phyloP scores from a whole-genome alignment of 2,888 invertebrate species.

The Parthenolecanium corni region DNA sequence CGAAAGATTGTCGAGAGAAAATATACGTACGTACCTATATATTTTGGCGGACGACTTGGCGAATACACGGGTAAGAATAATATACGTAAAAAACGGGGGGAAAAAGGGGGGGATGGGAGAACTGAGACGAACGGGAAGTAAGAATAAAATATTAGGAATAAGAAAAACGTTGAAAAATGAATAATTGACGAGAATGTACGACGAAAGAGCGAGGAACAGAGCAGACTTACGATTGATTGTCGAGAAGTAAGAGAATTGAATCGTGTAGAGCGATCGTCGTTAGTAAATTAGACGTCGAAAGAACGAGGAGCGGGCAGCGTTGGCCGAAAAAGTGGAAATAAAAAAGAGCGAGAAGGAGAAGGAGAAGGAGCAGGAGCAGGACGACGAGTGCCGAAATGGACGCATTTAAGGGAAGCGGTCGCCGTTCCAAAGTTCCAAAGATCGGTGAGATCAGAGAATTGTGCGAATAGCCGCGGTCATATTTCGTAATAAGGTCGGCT shows the following conservation, averaged over 20 bases:
- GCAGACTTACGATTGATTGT: conserved; percentile 27
- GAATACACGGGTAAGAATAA: not conserved
- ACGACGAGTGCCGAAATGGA: no score
- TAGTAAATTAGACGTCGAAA: not conserved
- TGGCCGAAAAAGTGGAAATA: no score
- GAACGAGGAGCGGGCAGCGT: no score
- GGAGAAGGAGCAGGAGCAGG: no score
- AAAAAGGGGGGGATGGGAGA: not conserved
- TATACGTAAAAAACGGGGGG: no score
- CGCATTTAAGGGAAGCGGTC: no score
- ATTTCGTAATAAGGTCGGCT: no score
- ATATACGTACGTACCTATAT: not conserved
- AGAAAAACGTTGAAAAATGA: conserved; percentile 5
- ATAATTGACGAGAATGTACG: not conserved
- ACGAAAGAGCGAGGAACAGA: not conserved
- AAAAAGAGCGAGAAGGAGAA: no score
- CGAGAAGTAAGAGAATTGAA: not conserved
- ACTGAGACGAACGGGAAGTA: no score
- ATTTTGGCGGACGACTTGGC: not conserved
- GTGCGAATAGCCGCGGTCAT: no score
- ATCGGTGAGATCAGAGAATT: no score
- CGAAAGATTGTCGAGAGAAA: conserved; percentile 17
- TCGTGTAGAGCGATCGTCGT: not conserved
- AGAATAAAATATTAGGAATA: not conserved
- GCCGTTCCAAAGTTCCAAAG: no score